Conservation (phyloP, 2,888 invertebrate species). For the Leptinotarsa peninsularis region DNA sequence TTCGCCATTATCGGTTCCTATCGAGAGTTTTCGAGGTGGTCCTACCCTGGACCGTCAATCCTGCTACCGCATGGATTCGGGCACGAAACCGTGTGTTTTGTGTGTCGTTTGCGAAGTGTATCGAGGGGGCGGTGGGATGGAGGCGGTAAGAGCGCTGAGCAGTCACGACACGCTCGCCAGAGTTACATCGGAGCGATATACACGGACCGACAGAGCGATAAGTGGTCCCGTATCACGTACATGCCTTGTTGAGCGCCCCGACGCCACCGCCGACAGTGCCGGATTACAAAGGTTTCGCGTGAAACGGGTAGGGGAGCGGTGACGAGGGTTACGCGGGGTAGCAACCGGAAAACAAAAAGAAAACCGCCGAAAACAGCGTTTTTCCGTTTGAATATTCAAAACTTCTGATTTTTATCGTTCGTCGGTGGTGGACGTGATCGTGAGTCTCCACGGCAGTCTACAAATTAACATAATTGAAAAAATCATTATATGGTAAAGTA, state of each 20-base stretch:
- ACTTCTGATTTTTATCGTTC: background rate
- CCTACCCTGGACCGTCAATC: conserved; percentile 23
- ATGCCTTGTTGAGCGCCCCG: conserved; percentile 41
- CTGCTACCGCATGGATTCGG: conserved; percentile 27
- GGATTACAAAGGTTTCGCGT: conserved; percentile 29
- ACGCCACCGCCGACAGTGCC: conserved; percentile 31
- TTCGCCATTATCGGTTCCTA: too few relatives aligned
- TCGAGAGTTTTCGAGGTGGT: background rate
- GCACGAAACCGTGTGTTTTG: conserved; percentile 32
- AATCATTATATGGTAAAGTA: too few relatives aligned
- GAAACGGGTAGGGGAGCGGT: conserved; percentile 4
- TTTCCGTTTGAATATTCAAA: conserved; percentile 1
- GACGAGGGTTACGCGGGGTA: background rate
- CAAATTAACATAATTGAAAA: too few relatives aligned
- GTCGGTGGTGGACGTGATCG: too few relatives aligned
- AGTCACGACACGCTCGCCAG: conserved; percentile 22
- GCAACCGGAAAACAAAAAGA: background rate
- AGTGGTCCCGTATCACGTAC: conserved; percentile 56
- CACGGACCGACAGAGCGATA: conserved; percentile 46
- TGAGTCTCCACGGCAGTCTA: too few relatives aligned
- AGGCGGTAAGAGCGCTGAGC: conserved; percentile 21
- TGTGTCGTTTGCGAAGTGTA: conserved; percentile 26
- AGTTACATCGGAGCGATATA: conserved; percentile 19
- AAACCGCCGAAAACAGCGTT: background rate
- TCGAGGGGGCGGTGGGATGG: background rate